Conservation (phyloP, 37 sponge, comb jelly and placozoan species). For the Axinella damicornis region DNA sequence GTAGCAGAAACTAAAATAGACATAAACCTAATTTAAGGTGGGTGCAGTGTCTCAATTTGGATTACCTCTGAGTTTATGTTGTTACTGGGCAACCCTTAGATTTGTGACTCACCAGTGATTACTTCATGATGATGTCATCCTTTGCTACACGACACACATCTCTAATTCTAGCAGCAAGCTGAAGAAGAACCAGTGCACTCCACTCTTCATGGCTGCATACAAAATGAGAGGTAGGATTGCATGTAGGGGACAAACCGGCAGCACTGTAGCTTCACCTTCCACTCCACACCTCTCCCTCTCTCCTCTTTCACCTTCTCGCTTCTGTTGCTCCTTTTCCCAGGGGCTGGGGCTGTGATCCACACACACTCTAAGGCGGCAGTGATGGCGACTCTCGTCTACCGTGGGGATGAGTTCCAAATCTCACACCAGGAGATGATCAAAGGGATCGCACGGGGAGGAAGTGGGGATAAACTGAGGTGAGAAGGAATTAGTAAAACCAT, state of each 20-base stretch:
- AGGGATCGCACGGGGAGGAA: constrained; percentile 57
- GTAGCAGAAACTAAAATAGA: no score
- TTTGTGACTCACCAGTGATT: no score
- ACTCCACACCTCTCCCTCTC: no score
- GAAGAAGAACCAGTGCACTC: constrained; percentile 72
- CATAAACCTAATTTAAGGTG: no score
- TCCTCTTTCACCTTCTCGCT: background rate
- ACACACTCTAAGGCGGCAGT: constrained; percentile 80
- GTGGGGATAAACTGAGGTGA: constrained; percentile 41
- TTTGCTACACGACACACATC: no score
- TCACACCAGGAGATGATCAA: constrained; percentile 82
- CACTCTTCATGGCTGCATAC: constrained; percentile 84
- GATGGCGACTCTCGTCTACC: constrained; percentile 76
- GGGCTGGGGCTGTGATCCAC: constrained; percentile 81
- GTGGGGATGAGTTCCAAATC: constrained; percentile 71
- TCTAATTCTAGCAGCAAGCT: constrained; percentile 31
- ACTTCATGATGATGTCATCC: no score
- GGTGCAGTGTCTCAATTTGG: no score
- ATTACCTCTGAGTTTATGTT: no score
- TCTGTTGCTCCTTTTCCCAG: constrained; percentile 7
- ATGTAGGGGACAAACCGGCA: no score
- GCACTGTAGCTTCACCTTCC: background rate
- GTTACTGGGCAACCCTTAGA: no score
- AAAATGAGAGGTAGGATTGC: constrained; percentile 50
- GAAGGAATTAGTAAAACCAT: no score